Evolutionary conservation across 2,888 invertebrate genomes (phyloP), one percentile per base, ranked within the genome.

Genomic region (Drosophila putrida): DNA sequence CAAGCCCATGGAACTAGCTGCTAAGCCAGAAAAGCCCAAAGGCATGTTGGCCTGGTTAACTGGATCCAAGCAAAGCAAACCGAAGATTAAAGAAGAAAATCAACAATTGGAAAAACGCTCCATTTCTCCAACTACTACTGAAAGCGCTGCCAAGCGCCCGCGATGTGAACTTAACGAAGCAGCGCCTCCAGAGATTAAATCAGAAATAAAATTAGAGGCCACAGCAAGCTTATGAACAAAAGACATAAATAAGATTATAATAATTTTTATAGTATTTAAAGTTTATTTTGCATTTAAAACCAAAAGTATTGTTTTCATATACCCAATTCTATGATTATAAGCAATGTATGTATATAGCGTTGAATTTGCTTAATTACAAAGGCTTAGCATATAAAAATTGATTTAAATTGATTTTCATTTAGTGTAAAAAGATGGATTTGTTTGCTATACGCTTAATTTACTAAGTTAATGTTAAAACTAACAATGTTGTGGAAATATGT

Each of bases 1-100:
- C 81, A 94, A 94, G 78, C 94, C 93, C 36, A 76, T 93, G 2
- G 84, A 89, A 6, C 4, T 82, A 25, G 54, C 69, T 1, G 63
- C 75, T 6, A 84, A 88, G n/a, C 80, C 83, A 0, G 73, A 53
- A 5, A 81, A 79, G 28, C 75, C 78, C 43, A 91, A 88, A 60
- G 85, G 85, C 0, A 89, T 92, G 82, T 66, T 86, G 33, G 81
- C 89, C 6, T 92, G 92, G 92, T 58, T 92, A 33, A 82, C 72
- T 13, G 77, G 75, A 4, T 63, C 71, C 10, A 89, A 86, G 36
- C 71, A 68, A 55, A 41, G 25, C 43, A 63, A 57, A 8, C 0
- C 39, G 10, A 66, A 62, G 5, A 55, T 41, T 28, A 74, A 59
- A 6, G 50, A 54, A 13, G 36, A 47, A 59, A 3, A 65, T 6